Conservation (phyloP, 1,140 invertebrate species). For the Solen grandis region DNA sequence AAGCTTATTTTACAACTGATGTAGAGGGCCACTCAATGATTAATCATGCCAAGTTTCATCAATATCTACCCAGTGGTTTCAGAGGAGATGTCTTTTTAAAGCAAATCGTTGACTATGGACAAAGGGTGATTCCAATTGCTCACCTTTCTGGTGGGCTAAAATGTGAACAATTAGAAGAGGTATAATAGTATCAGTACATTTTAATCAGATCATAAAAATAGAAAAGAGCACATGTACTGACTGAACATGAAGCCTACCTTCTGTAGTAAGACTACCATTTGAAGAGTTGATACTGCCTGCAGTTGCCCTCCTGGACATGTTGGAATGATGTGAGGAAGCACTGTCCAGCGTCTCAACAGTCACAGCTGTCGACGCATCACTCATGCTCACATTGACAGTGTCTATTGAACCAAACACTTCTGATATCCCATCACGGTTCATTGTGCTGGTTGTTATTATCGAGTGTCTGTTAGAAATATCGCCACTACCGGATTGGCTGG, state of each 20-base stretch:
- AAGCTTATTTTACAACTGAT: too few species aligned
- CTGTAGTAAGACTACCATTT: constrained; percentile 73
- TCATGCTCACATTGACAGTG: constrained; percentile 78
- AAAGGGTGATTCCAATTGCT: too few species aligned
- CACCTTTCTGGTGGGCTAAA: too few species aligned
- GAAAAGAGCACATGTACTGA: background rate
- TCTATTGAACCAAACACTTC: constrained; percentile 78
- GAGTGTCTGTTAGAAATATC: constrained; percentile 72
- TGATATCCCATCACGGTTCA: constrained; percentile 75
- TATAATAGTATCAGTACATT: too few species aligned
- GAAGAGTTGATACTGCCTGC: constrained; percentile 77
- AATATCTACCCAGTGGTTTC: too few species aligned
- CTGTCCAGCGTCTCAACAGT: constrained; percentile 76
- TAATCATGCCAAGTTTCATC: too few species aligned
- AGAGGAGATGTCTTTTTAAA: too few species aligned
- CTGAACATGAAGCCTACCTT: too few species aligned
- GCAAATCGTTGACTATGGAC: too few species aligned
- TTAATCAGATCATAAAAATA: too few species aligned
- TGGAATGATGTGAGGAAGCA: constrained; percentile 73
- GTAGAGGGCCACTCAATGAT: too few species aligned
- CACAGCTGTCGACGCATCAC: constrained; percentile 75
- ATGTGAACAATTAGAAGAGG: too few species aligned
- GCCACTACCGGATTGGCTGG: constrained; percentile 32
- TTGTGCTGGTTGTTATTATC: constrained; percentile 74
- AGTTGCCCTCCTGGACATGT: constrained; percentile 72